Evolutionary conservation across 2,888 invertebrate genomes (phyloP), one percentile per base, ranked within the genome.

Genomic region (Prenolepis imparis): DNA sequence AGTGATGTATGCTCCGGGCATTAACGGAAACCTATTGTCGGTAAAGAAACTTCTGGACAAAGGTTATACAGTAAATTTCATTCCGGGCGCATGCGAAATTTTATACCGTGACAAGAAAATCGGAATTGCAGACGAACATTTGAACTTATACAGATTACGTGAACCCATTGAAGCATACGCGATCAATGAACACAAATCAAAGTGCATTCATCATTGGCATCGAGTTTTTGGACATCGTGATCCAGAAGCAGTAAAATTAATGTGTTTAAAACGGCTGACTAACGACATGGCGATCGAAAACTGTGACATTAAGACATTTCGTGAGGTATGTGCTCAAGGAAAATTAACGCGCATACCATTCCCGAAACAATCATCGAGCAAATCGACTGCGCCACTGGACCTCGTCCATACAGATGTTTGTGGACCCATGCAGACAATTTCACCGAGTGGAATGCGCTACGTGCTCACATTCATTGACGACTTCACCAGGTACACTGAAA

Each of bases 31-130:
- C 52, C 18, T 52, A 15, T 5, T 52, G 52, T 52, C 52, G 52
- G 52, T 52, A 52, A n/a, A 52, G 52, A 52, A 52, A 52, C 52
- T 52, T 52, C 18, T 52, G 18, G 52, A 52, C 52, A 52, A 52
- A 0, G 52, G 52, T 15, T 52, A 52, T 52, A 52, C 0, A 52
- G 6, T 52, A 6, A 52, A 52, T n/a, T 52, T 52, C 1, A 0
- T n/a, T 0, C 52, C 52, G 52, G 52, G 52, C n/a, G 52, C 18
- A 18, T 52, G 52, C 18, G 6, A 52, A 52, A 52, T 52, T 0
- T 52, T 15, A 6, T 52, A 52, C 8, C 15, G 18, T 6, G n/a
- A 52, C n/a, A 52, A 8, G 18, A 52, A 52, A 4, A 52, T 52
- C 52, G 52, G 52, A 18, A 52, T 52, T 52, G 52, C 52, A 18